phyloP scores from a whole-genome alignment of 2,797 vertebrate genomes.

The Chaetophractus vellerosus region DNA sequence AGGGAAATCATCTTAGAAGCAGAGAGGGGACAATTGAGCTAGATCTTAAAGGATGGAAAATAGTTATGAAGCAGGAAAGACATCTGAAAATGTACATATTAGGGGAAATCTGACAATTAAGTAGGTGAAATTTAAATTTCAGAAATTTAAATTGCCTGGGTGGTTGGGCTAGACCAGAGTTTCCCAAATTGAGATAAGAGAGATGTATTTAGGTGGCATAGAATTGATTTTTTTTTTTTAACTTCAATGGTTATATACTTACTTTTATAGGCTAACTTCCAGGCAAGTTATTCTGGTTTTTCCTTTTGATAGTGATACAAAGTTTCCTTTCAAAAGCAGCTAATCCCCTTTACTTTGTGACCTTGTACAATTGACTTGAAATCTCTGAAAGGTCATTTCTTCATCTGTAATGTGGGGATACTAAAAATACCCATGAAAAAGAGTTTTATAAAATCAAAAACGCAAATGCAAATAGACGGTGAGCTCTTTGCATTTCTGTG shows the following conservation, averaged over 20 bases:
- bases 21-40: not conserved
- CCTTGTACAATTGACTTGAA: constrained; percentile 36
- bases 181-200: not conserved
- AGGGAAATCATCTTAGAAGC: not conserved
- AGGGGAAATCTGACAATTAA: not conserved
- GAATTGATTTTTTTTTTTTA: not conserved
- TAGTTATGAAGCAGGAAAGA: not conserved
- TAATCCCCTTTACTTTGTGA: constrained; percentile 68
- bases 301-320: constrained; percentile 36
- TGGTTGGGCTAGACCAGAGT: not conserved
- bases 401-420: constrained; percentile 35
- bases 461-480: not conserved
- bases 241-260: not conserved
- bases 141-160: not conserved
- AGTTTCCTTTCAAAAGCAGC: constrained; percentile 58
- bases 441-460: constrained; percentile 20
- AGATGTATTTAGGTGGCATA: not conserved
- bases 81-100: not conserved
- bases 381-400: constrained; percentile 50
- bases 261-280: not conserved
- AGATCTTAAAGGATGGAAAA: not conserved
- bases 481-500: not conserved
- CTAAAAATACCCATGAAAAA: constrained; percentile 64
- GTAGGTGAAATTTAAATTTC: constrained; percentile 29
- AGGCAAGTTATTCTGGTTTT: constrained; percentile 35